Conservation (phyloP, 2,113 vertebrate species). For the Corydoras sp. region DNA sequence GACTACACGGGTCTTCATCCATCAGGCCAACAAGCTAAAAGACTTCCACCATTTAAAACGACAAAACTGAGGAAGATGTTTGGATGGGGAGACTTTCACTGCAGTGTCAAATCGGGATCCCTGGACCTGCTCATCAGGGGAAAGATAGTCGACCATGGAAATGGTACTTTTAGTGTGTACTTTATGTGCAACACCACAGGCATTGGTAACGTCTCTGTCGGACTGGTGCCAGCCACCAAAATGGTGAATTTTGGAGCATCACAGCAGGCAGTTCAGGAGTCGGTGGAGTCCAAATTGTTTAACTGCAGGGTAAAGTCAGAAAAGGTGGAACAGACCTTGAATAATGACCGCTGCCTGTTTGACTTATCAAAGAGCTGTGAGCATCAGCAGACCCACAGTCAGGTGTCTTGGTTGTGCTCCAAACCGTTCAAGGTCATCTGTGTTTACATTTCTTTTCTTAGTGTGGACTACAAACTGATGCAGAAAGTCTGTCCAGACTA, state of each 20-base stretch:
- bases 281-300: constrained; percentile 97
- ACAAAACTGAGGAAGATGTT: constrained; percentile 99
- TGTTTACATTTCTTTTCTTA: constrained; percentile 99
- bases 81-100: constrained; percentile 98
- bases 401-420: constrained; percentile 96
- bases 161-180: constrained; percentile 96
- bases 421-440: constrained; percentile 99
- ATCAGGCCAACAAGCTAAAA: constrained; percentile 78
- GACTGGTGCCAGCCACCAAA: constrained; percentile 91
- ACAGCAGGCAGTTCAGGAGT: constrained; percentile 86
- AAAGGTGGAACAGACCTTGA: constrained; percentile 94
- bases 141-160: constrained; percentile 97
- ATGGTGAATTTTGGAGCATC: constrained; percentile 93
- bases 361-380: constrained; percentile 96
- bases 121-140: constrained; percentile 95
- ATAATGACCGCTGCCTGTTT: constrained; percentile 92
- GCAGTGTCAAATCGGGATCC: constrained; percentile 95
- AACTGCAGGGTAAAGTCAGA: constrained; percentile 98
- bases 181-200: constrained; percentile 97
- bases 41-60: constrained; percentile 88
- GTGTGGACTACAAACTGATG: constrained; percentile 98
- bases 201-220: constrained; percentile 93
- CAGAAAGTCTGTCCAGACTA: constrained; percentile 99
- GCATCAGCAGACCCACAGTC: constrained; percentile 97
- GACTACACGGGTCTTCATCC: constrained; percentile 79